Percentiles rank a stretch among this genome's conserved stretches.
Conservation (phyloP, 1,140 invertebrate genomes). For the Periplaneta americana region DNA sequence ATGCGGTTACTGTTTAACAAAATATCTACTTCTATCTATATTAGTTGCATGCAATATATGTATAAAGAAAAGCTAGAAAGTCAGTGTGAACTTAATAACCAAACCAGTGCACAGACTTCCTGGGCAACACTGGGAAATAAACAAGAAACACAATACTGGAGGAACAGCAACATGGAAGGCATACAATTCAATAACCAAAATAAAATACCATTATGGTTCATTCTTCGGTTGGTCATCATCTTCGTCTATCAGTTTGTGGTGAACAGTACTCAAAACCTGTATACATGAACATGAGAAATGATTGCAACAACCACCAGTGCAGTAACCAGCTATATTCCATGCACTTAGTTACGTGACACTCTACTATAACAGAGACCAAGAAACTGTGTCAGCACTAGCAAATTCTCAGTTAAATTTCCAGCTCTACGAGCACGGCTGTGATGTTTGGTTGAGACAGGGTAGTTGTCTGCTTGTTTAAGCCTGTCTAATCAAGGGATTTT, state of each 20-base stretch:
- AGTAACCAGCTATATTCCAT: too few species aligned
- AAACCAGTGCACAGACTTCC: background rate
- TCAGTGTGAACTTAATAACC: background rate
- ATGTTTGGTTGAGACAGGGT: background rate
- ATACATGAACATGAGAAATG: slow-evolving; percentile 6
- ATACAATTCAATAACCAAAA: background rate
- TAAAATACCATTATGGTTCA: slow-evolving; percentile 10
- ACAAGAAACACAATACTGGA: background rate
- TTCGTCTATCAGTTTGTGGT: slow-evolving; percentile 15
- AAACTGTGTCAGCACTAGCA: background rate
- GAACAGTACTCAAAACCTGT: slow-evolving; percentile 14
- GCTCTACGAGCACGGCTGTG: background rate
- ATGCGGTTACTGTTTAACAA: too few species aligned
- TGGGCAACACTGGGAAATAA: background rate
- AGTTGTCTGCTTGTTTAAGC: too few species aligned
- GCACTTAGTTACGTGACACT: background rate
- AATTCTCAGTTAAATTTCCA: background rate
- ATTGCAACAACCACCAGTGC: too few species aligned
- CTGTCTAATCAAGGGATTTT: too few species aligned
- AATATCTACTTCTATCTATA: background rate
- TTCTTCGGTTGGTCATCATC: background rate
- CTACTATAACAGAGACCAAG: background rate
- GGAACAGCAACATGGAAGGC: background rate
- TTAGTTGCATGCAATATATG: background rate
- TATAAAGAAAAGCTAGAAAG: background rate